Conservation (phyloP, 1,140 invertebrate species). For the Brachionus koreanus region DNA sequence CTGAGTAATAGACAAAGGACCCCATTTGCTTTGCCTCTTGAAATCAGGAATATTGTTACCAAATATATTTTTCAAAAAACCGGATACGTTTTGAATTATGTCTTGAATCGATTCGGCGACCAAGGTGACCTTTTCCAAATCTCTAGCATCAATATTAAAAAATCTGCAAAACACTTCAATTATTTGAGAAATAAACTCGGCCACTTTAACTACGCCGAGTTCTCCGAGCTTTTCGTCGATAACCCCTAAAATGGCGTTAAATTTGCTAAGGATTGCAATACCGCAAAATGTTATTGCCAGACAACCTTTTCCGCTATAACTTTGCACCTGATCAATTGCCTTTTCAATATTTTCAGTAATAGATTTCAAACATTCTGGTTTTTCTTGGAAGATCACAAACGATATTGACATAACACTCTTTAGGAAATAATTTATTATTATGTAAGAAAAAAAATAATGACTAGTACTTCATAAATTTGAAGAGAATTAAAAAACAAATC, state of each 20-base stretch:
- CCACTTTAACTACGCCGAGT: constrained; percentile 10
- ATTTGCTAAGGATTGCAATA: constrained; percentile 15
- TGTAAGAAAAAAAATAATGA: neutral
- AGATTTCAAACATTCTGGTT: constrained; percentile 35
- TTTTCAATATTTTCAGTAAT: constrained; percentile 11
- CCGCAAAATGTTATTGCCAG: neutral
- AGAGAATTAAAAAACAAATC: constrained; percentile 43
- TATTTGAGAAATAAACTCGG: constrained; percentile 34
- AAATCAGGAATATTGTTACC: neutral
- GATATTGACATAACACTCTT: constrained; percentile 33
- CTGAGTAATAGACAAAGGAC: constrained; percentile 19
- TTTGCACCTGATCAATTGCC: constrained; percentile 14
- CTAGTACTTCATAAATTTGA: constrained; percentile 28
- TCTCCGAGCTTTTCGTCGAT: constrained; percentile 39
- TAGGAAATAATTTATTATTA: neutral
- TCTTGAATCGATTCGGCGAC: constrained; percentile 31
- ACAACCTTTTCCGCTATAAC: constrained; percentile 8
- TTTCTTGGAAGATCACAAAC: constrained; percentile 25
- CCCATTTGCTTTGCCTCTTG: constrained; percentile 13
- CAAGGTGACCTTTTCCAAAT: neutral
- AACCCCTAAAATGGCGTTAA: neutral
- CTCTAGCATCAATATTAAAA: constrained; percentile 23
- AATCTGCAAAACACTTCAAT: constrained; percentile 43
- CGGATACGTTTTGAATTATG: neutral
- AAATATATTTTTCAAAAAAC: neutral